Evolutionary conservation across 1,140 invertebrate genomes (phyloP).

Genomic region (Drosophila neocordata): DNA sequence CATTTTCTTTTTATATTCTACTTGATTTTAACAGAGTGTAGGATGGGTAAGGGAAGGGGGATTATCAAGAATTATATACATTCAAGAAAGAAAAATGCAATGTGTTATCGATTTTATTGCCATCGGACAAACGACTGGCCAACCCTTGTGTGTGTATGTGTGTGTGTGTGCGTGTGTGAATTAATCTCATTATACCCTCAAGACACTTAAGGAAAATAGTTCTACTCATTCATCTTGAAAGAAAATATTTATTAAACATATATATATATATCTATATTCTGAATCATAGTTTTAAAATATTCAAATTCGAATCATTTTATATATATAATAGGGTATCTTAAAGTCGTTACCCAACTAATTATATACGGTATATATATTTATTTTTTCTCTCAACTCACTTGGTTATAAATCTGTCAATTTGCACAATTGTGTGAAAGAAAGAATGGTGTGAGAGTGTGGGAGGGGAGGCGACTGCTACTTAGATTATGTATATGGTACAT

Average conservation of each 20-base stretch:
- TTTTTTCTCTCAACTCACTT: slow-evolving; percentile 60
- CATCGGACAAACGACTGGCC: neutral
- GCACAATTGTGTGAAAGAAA: slow-evolving; percentile 73
- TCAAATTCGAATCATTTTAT: too few relatives aligned
- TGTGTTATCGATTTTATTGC: slow-evolving; percentile 4
- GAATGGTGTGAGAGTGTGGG: neutral
- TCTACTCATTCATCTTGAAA: too few relatives aligned
- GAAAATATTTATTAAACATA: too few relatives aligned
- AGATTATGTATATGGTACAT: neutral
- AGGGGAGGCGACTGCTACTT: neutral
- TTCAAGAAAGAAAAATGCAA: slow-evolving; percentile 1
- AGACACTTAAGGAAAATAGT: too few relatives aligned
- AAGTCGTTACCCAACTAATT: neutral
- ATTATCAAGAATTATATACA: neutral
- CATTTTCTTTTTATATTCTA: neutral
- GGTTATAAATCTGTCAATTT: slow-evolving; percentile 81
- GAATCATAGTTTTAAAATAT: too few relatives aligned
- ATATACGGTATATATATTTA: neutral
- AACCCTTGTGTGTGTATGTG: slow-evolving; percentile 9
- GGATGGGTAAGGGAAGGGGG: neutral
- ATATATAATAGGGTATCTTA: neutral
- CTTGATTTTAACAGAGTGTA: neutral
- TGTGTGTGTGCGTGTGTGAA: slow-evolving; percentile 8
- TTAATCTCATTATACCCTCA: slow-evolving; percentile 46
- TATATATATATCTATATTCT: too few relatives aligned